A percentile compares a stretch with the other conserved stretches of the same genome.
phyloP scores from a whole-genome alignment of 2,113 vertebrate genomes.

The Actenoides hombroni region DNA sequence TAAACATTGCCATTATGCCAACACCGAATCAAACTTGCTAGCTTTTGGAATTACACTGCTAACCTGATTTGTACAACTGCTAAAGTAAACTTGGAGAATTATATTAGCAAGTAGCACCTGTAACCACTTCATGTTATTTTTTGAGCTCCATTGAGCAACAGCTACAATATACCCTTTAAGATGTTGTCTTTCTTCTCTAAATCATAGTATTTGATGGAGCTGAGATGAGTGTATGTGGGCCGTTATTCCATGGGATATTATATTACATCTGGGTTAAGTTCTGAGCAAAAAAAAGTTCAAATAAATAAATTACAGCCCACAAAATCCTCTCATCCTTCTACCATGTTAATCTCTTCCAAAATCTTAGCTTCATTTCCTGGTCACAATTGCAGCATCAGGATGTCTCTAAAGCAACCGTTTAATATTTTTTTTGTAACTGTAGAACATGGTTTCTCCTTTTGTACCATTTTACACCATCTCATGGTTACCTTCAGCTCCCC shows the following conservation, averaged over 20 bases:
- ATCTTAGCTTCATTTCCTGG: background rate
- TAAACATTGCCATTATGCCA: background rate
- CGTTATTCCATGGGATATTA: background rate
- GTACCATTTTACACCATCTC: background rate
- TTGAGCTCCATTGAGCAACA: background rate
- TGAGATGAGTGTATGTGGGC: background rate
- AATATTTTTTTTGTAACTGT: background rate
- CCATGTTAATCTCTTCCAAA: background rate
- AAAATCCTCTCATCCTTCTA: background rate
- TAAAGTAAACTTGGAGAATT: background rate
- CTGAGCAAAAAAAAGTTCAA: background rate
- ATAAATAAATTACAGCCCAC: background rate
- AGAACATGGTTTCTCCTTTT: background rate
- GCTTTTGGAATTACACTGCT: background rate
- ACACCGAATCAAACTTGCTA: background rate
- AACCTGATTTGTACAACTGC: background rate
- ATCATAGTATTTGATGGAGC: background rate
- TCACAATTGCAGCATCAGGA: background rate
- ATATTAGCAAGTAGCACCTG: background rate
- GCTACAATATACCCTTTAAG: background rate
- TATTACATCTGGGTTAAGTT: background rate
- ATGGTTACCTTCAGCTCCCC: background rate
- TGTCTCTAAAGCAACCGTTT: background rate
- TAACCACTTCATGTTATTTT: background rate
- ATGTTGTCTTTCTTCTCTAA: background rate